Evolutionary conservation across 2,113 vertebrate genomes (phyloP), one percentile per base, ranked within the genome.

Genomic region (Microcebus tavaratra): DNA sequence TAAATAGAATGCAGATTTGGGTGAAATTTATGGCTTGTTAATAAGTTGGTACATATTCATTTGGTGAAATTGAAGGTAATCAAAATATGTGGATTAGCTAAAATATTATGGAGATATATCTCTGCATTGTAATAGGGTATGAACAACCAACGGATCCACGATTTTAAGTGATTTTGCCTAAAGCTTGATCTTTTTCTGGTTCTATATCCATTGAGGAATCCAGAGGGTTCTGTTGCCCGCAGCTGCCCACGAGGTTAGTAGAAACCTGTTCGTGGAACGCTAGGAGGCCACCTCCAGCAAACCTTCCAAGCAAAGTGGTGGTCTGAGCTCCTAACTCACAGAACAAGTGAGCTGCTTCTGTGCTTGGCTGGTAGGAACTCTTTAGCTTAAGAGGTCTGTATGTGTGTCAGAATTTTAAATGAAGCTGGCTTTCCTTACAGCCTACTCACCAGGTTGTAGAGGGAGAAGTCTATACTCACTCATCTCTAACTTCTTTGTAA

Each of bases 251-350:
- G 25, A 0, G 25, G n/a, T 72, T 36, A 93, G 45, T 55, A 34
- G 8, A 90, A 42, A 21, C 1, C 27, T 73, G 7, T 65, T 27
- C 34, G 13, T 72, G 29, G 10, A 15, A 21, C 12, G 4, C 0
- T 29, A 17, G 31, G 29, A 18, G 31, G 8, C 23, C 1, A 17
- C 15, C 29, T 70, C 53, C 29, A 39, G 2, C 11, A 17, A 82
- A 61, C 31, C n/a, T 67, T 48, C 31, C 27, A 17, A 18, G 5
- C 39, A 57, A 85, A 39, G 34, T 14, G 5, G 13, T 17, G 14
- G 2, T 57, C 13, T 2, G n/a, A 53, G 6, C 2, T 1, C 2
- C 29, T 18, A 17, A 9, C 70, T 63, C 17, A 1, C 20, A 70
- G 36, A 80, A 27, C 21, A 9, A 23, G 2, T 31, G n/a, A 68